Evolutionary conservation across 2,797 vertebrate genomes (phyloP), one percentile per base, ranked within the genome.

Genomic region (Rousettus madagascariensis): DNA sequence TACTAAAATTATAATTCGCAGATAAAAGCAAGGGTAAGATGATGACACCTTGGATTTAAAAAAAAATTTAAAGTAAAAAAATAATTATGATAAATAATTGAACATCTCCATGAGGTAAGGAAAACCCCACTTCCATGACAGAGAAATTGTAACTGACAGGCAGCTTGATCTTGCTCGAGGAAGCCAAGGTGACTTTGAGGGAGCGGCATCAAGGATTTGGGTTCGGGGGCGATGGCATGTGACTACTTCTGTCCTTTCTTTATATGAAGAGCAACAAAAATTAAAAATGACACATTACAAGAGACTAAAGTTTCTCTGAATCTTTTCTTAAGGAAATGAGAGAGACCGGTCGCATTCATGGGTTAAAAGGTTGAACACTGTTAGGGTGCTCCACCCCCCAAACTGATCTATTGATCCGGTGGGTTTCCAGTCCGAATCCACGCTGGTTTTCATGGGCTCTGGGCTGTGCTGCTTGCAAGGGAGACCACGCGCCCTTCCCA

Each of bases 1-100:
- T 93, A 95, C 86, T 68, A 57, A 93, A 33, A 68, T 95, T 53
- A 15, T 16, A 95, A 95, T 93, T 92, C 75, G 71, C 51, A 33
- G 82, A 7, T 46, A 13, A 43, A 86, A 92, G 33, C 22, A 86
- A 65, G 38, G 86, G 38, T 89, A 90, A 86, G 13, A 74, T 43
- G 30, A 82, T 74, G 75, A 89, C n/a, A 65, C 19, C 41, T 95
- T 59, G 61, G 61, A 41, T 46, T 90, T 90, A 46, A 46, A 46
- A 46, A 46, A 46, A 46, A 46, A 0, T 3, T 0, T 13, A 13
- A 15, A 46, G 13, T 2, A 13, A 46, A 46, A 26, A 86, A 90
- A 80, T 90, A 71, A 36, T 71, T 80, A 66, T n/a, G 57, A 83
- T 85, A 86, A 91, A 83, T 49, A 75, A 93, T 30, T 53, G 28